Conservation (phyloP, 2,888 invertebrate species). For the Drosophila kanekoi region DNA sequence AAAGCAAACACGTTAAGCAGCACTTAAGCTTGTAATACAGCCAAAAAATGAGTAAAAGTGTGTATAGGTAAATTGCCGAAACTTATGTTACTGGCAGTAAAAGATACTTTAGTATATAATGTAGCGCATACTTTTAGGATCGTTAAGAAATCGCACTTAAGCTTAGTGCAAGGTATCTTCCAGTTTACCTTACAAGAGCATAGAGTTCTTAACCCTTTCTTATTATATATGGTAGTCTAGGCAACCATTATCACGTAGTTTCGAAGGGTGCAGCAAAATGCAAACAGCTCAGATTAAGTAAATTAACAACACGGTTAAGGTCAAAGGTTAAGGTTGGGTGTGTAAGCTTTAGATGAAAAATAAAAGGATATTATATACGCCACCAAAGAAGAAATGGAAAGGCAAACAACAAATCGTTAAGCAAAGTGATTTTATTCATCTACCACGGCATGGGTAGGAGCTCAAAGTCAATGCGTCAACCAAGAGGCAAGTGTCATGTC, state of each 20-base stretch:
- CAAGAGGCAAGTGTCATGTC: conserved; percentile 42
- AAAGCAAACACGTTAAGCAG: not conserved
- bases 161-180: no score
- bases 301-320: conserved; percentile 19
- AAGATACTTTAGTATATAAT: no score
- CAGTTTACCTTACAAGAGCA: not conserved
- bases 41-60: not conserved
- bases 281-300: conserved; percentile 12
- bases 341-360: conserved; percentile 2
- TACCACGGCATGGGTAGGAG: not conserved
- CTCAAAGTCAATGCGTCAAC: conserved; percentile 31
- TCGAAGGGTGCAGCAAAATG: conserved; percentile 15
- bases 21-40: not conserved
- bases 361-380: conserved; percentile 6
- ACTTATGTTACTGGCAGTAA: not conserved
- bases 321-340: conserved; percentile 7
- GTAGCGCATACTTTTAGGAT: conserved; percentile 1
- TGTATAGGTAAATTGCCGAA: no score
- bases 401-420: not conserved
- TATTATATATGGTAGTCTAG: not conserved
- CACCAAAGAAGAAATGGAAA: conserved; percentile 26
- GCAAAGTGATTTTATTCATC: not conserved
- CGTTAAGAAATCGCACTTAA: not conserved
- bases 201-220: not conserved
- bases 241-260: not conserved